Evolutionary conservation across 2,888 invertebrate species (phyloP).

Genomic region (Sphecodes monilicornis): DNA sequence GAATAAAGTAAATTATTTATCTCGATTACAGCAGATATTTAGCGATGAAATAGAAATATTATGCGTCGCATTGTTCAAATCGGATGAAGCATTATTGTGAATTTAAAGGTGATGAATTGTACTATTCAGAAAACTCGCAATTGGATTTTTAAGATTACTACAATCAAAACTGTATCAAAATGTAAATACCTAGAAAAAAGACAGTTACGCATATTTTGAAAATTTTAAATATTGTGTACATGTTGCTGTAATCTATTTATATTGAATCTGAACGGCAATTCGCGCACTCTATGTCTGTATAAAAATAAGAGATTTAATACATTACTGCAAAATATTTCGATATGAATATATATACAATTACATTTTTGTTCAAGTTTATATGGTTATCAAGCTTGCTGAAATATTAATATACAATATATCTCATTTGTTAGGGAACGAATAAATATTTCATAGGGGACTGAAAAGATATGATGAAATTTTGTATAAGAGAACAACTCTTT

Average conservation of each 20-base stretch:
- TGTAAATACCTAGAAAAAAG: constrained; percentile 59
- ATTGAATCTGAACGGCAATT: constrained; percentile 39
- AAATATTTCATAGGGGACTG: not conserved
- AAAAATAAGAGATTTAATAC: constrained; percentile 52
- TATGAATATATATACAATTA: constrained; percentile 28
- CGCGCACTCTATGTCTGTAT: constrained; percentile 48
- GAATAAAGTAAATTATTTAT: constrained; percentile 87
- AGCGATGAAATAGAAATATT: not conserved
- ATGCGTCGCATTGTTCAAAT: constrained; percentile 18
- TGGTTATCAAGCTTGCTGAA: constrained; percentile 35
- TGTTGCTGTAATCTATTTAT: constrained; percentile 56
- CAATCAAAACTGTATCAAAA: constrained; percentile 69
- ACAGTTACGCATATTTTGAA: constrained; percentile 56
- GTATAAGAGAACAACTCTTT: not conserved
- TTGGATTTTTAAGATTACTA: constrained; percentile 43
- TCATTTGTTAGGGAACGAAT: not conserved
- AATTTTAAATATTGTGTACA: constrained; percentile 56
- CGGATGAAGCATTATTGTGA: constrained; percentile 16
- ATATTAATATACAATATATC: not conserved
- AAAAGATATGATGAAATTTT: not conserved
- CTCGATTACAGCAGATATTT: constrained; percentile 41
- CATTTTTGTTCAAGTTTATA: constrained; percentile 38
- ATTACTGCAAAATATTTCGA: constrained; percentile 34
- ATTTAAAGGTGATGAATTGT: constrained; percentile 39
- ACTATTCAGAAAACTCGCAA: constrained; percentile 34